Evolutionary conservation across 2,113 vertebrate species (phyloP).

Genomic region (Zosterops hypoxanthus): DNA sequence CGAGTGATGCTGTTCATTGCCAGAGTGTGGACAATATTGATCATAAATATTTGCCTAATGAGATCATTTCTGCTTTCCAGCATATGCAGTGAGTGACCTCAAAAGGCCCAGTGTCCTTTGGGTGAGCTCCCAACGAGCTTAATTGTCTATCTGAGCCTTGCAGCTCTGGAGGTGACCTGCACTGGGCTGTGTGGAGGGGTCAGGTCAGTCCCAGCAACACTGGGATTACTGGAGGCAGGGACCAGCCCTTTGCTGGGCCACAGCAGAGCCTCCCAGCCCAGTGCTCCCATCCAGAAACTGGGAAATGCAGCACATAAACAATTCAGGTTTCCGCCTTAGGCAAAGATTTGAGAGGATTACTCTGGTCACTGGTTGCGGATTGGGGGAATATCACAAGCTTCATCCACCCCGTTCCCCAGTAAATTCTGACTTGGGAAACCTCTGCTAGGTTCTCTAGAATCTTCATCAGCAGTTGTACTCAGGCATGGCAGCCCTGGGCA

Average conservation of each 20-base stretch:
- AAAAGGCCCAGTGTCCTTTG: neutral
- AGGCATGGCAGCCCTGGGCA: neutral
- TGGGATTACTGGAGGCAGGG: neutral
- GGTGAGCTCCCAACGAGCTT: neutral
- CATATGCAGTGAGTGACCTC: slow-evolving; percentile 4
- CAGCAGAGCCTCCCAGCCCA: neutral
- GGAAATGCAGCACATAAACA: neutral
- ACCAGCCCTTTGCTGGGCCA: neutral
- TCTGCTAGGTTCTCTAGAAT: neutral
- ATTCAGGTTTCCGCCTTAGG: neutral
- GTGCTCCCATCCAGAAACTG: neutral
- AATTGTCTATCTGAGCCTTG: neutral
- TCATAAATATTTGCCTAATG: slow-evolving; percentile 54
- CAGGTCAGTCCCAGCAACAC: neutral
- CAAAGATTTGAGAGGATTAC: neutral
- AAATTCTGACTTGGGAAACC: neutral
- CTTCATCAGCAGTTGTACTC: neutral
- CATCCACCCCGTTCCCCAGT: neutral
- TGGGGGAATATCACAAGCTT: neutral
- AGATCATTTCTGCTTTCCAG: slow-evolving; percentile 32
- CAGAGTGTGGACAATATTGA: slow-evolving; percentile 26
- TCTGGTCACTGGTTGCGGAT: neutral
- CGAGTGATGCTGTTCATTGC: neutral
- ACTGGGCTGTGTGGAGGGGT: neutral
- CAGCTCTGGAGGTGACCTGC: neutral